These are phyloP conservation scores for Kuschelorhynchus macadamiae DNA, from an alignment of 2,888 invertebrate species.

Conservation along the genomic window DNA sequence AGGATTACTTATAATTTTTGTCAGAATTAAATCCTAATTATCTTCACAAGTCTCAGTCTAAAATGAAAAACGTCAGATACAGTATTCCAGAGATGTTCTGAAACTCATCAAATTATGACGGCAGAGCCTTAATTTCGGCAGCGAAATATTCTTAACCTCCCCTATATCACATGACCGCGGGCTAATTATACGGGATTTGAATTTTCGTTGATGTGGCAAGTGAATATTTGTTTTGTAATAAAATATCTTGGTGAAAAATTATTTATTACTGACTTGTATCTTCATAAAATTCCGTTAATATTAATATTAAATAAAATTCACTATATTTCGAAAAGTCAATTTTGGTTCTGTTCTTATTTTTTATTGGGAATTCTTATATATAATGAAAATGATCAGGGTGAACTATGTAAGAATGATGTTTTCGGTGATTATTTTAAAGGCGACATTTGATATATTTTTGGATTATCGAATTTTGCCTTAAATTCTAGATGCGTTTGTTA, in stretches of 20 bases:
- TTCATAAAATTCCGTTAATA: too few relatives aligned
- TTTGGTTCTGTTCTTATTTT: too few relatives aligned
- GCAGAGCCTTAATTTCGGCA: constrained; percentile 29
- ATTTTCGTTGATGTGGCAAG: constrained; percentile 2
- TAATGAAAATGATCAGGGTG: too few relatives aligned
- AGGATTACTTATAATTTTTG: too few relatives aligned
- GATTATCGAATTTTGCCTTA: too few relatives aligned
- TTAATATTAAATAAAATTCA: too few relatives aligned
- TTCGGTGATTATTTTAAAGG: too few relatives aligned
- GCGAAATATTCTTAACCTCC: constrained; percentile 33
- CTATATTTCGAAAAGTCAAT: too few relatives aligned
- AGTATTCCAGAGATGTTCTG: constrained; percentile 29
- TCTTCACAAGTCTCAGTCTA: constrained; percentile 17
- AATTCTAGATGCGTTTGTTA: too few relatives aligned
- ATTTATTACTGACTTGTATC: background rate
- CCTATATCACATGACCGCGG: constrained; percentile 27
- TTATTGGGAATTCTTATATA: too few relatives aligned
- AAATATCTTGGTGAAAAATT: background rate
- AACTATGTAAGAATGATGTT: too few relatives aligned
- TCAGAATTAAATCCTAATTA: constrained; percentile 23
- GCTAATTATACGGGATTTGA: constrained; percentile 17
- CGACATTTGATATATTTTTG: too few relatives aligned
- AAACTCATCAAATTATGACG: constrained; percentile 34
- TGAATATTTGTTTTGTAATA: background rate
- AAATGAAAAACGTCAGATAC: constrained; percentile 34